Evolutionary conservation across 2,888 invertebrate genomes (phyloP), one percentile per base, ranked within the genome.

Genomic region (Neoascia interrupta): DNA sequence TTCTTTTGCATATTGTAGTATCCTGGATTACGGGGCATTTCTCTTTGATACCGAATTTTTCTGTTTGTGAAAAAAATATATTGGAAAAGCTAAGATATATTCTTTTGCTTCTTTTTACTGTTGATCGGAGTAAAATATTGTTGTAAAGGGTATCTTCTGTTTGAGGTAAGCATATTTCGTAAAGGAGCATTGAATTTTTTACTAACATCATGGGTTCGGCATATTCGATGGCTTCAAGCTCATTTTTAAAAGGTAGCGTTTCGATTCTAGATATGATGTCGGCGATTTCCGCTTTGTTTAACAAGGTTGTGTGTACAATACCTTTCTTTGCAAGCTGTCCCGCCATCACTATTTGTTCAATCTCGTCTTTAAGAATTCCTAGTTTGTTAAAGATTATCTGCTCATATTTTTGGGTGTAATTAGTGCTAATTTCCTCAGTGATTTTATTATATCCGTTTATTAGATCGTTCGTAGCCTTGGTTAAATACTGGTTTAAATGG

Each of bases 171-270:
- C 72, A 80, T 10, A 81, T 64, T 21, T 81, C 41, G 13, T 75
- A 81, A 6, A 73, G n/a, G 6, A 81, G 54, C 45, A 76, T 64
- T 5, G 61, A 80, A 11, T 70, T 21, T 66, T 75, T 75, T 10
- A 75, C n/a, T 34, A 51, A 6, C 51, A 81, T 69, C 58, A 81
- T 66, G 2, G 81, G 79, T 70, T 81, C 75, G 16, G 82, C 76
- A 53, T 49, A 81, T 53, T 81, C 69, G n/a, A 81, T 64, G 1
- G 75, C 69, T 51, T 81, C 53, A 4, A 82, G 23, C 49, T 82
- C 74, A 13, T 82, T 80, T 66, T 69, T 73, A n/a, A 73, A 81
- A 5, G 79, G 81, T 3, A 81, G 45, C 16, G 76, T 80, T 64
- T 76, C 68, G 1, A 53, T 82, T 81, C 74, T 70, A 1, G 70